These are phyloP conservation scores for Danionella cerebrum DNA, from an alignment of 2,113 vertebrate species.

Conservation along the genomic window DNA sequence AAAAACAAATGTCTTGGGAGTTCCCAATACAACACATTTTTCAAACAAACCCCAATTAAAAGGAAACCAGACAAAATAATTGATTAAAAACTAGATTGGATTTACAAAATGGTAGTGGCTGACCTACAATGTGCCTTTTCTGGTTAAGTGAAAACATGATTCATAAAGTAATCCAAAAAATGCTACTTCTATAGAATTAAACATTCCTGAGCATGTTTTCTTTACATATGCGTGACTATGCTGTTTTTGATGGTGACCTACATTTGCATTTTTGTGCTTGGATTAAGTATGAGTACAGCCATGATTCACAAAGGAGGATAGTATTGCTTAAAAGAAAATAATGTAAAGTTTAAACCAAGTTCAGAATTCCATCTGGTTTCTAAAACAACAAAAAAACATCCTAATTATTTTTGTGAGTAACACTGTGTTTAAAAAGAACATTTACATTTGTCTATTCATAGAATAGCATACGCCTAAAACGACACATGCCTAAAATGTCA, in stretches of 20 bases:
- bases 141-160: conserved; percentile 18
- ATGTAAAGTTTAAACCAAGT: background rate
- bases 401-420: conserved; percentile 12
- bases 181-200: background rate
- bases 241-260: no score
- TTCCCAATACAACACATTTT: background rate
- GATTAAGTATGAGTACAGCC: background rate
- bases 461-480: conserved; percentile 37
- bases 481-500: background rate
- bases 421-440: conserved; percentile 14
- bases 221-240: no score
- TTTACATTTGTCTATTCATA: conserved; percentile 40
- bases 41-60: background rate
- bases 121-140: conserved; percentile 18
- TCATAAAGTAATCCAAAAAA: background rate
- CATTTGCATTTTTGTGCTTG: background rate
- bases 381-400: conserved; percentile 1
- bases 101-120: conserved; percentile 23
- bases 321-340: conserved; percentile 9
- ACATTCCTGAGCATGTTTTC: no score
- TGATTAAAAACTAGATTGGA: conserved; percentile 17
- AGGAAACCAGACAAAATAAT: conserved; percentile 24
- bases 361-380: background rate
- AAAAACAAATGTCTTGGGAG: conserved; percentile 8
- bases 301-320: conserved; percentile 14